These are phyloP conservation scores for Momotus momota DNA, from an alignment of 2,797 vertebrate genomes.

Conservation along the genomic window DNA sequence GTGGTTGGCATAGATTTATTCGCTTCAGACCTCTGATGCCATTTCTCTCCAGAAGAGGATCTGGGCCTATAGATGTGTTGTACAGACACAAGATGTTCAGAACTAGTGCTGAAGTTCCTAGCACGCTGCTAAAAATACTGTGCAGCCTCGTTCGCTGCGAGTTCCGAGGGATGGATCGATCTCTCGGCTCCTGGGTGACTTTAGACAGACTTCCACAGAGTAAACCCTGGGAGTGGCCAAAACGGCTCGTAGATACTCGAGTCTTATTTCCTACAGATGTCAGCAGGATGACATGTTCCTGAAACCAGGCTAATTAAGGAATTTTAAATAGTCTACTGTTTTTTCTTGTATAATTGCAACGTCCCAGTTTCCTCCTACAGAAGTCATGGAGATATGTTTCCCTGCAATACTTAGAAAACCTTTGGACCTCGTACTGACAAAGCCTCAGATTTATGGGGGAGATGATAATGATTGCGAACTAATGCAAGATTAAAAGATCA, in stretches of 20 bases:
- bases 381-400: background rate
- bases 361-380: constrained; percentile 26
- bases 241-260: background rate
- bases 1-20: background rate
- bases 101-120: background rate
- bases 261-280: background rate
- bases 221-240: constrained; percentile 31
- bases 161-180: constrained; percentile 27
- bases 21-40: background rate
- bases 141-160: background rate
- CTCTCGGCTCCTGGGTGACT: constrained; percentile 40
- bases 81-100: background rate
- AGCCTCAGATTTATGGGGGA: background rate
- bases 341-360: constrained; percentile 68
- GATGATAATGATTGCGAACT: constrained; percentile 44
- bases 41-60: background rate
- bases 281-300: background rate
- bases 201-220: background rate
- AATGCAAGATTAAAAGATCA: constrained; percentile 52
- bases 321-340: constrained; percentile 55
- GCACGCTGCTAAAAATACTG: background rate
- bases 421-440: constrained; percentile 22
- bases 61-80: background rate
- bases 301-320: constrained; percentile 65
- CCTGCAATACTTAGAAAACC: constrained; percentile 54